Evolutionary conservation across 2,113 vertebrate genomes (phyloP), one percentile per base, ranked within the genome.

Genomic region (Phaethon lepturus): DNA sequence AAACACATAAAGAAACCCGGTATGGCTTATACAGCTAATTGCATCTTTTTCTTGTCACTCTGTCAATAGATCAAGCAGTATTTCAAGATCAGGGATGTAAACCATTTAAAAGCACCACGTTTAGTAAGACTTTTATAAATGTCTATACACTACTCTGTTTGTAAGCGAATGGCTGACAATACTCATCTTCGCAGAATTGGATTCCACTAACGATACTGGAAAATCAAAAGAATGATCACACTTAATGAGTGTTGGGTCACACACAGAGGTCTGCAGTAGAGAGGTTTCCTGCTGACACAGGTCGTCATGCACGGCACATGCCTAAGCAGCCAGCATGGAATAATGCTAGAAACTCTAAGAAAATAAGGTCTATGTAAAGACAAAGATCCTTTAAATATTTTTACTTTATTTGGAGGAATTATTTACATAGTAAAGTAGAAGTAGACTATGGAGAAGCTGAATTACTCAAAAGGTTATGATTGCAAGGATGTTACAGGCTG

Each of bases 101-200:
- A 75, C 50, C 42, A 86, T 77, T 81, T 73, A 52, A 86, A 87
- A 93, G 50, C 56, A 73, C 53, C 91, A 90, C 4, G 1, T 92
- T 96, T 82, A 71, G 10, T 91, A 91, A 56, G 22, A 94, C 33
- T 93, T 92, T 84, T 81, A 76, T 85, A 87, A 13, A n/a, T 91
- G 26, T 89, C 91, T 94, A 29, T 56, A 69, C 31, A n/a, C 13
- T 33, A 47, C 18, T 72, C 7, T 56, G 23, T 93, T 81, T 85
- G 50, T 75, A 96, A 95, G 71, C 38, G 56, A 80, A 55, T 45
- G 23, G 38, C 40, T 50, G 42, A 73, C 15, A 23, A 40, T 58
- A 45, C 17, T 64, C 6, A 72, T 8, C 1, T 5, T 97, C 45
- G 33, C 56, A 81, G 25, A 49, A 78, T 11, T 59, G 33, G 15